Base-by-base conservation (phyloP, 1,140 invertebrate genomes). In the Gonatopus flavifemur region DNA sequence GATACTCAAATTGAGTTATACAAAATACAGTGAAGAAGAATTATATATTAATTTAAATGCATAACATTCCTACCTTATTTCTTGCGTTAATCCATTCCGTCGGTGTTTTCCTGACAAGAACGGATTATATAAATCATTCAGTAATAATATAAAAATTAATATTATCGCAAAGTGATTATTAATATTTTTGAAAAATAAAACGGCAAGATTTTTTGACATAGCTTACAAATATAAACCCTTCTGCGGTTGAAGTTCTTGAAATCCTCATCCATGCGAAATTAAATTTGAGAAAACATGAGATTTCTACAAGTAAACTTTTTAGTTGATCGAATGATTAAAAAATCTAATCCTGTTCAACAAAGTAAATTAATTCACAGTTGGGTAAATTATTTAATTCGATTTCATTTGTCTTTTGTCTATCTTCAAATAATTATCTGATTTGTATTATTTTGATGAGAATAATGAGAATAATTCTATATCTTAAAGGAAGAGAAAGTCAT, bases 391-490 rank as follows among this genome's bases (percentile, higher is more conserved):
- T n/a, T n/a, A n/a, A n/a, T n/a, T n/a, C n/a, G n/a, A n/a, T n/a
- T n/a, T n/a, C n/a, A n/a, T n/a, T n/a, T n/a, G n/a, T n/a, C n/a
- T n/a, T n/a, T n/a, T n/a, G n/a, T n/a, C n/a, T n/a, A n/a, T n/a
- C 3, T 7, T 10, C 15, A 36, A 38, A 52, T 52, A 52, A 46
- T 37, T 36, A 33, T 32, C 15, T n/a, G n/a, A 60, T 55, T 55
- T 41, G 39, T 30, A 16, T 13, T 13, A 13, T 7, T 32, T 32
- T n/a, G 9, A 15, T 13, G 5, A 32, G 5, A 18, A 36, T 18
- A 36, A 36, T 36, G 35, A 36, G 19, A 36, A 18, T 36, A 13
- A 20, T 36, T 36, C 19, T 28, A 28, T 6, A 6, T 28, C 25
- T 28, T 6, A 28, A 7, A 28, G 25, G 12, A 28, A 28, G 6